Conservation (phyloP, 2,888 invertebrate species). For the Lasiommata megera region DNA sequence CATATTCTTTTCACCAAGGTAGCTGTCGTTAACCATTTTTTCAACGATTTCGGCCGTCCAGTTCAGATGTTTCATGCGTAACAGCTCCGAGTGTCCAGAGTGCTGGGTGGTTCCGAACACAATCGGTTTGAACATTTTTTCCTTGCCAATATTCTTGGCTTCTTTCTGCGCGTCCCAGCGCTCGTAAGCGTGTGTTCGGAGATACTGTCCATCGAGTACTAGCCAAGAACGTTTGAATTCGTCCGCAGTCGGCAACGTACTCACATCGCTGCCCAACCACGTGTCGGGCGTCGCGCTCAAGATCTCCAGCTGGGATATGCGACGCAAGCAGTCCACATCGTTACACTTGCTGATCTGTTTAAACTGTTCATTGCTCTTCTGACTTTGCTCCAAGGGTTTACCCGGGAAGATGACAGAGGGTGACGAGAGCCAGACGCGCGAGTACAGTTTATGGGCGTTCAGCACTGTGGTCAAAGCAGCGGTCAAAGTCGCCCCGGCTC, state of each 20-base stretch:
- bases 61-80: conserved; percentile 82
- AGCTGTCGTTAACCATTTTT: conserved; percentile 82
- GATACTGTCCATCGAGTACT: conserved; percentile 86
- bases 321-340: conserved; percentile 81
- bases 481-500: conserved; percentile 92
- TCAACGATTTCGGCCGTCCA: conserved; percentile 86
- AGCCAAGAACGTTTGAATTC: conserved; percentile 88
- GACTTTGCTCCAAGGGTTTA: conserved; percentile 81
- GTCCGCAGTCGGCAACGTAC: conserved; percentile 83
- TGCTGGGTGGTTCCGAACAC: conserved; percentile 89
- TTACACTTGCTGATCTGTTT: conserved; percentile 80
- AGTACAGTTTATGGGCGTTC: conserved; percentile 84
- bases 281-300: conserved; percentile 86
- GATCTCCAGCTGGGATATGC: conserved; percentile 78
- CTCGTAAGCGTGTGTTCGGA: conserved; percentile 85
- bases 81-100: conserved; percentile 84
- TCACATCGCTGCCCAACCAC: conserved; percentile 84
- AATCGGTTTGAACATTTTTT: conserved; percentile 73
- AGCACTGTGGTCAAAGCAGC: conserved; percentile 85
- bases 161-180: conserved; percentile 80
- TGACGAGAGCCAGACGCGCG: conserved; percentile 90
- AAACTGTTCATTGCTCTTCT: conserved; percentile 83
- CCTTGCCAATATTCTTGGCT: conserved; percentile 62
- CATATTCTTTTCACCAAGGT: conserved; percentile 83
- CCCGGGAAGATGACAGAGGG: conserved; percentile 88